These are phyloP conservation scores for Bombyx mandarina DNA, from an alignment of 1,140 invertebrate species.

Conservation along the genomic window DNA sequence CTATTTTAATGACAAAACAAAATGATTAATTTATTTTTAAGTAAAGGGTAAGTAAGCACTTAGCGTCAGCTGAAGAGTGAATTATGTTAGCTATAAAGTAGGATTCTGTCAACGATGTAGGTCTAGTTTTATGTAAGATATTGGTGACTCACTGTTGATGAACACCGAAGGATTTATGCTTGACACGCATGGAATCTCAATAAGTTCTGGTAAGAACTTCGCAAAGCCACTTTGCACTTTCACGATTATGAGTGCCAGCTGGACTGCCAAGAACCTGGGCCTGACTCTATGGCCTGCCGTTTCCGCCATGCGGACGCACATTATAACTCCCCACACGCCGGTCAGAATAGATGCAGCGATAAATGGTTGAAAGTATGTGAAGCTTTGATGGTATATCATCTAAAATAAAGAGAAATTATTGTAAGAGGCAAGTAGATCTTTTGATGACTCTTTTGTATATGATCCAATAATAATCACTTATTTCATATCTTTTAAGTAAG, in stretches of 20 bases:
- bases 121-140: neutral
- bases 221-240: constrained; percentile 70
- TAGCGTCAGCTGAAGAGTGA: too few relatives aligned
- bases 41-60: too few relatives aligned
- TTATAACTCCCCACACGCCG: constrained; percentile 76
- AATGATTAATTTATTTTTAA: too few relatives aligned
- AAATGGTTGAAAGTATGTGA: constrained; percentile 74
- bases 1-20: too few relatives aligned
- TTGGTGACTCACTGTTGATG: constrained; percentile 46
- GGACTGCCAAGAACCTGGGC: constrained; percentile 68
- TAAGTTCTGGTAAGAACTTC: constrained; percentile 56
- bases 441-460: neutral
- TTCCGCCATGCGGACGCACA: constrained; percentile 70
- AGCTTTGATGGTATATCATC: constrained; percentile 73
- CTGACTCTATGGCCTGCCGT: constrained; percentile 52
- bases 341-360: constrained; percentile 73
- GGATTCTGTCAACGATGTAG: neutral
- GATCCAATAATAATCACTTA: neutral
- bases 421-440: neutral
- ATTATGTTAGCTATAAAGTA: too few relatives aligned
- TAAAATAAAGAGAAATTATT: constrained; percentile 45
- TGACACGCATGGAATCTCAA: constrained; percentile 65
- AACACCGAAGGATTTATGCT: constrained; percentile 56
- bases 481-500: neutral
- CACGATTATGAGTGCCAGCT: constrained; percentile 70